Base-by-base conservation (phyloP, 2,113 vertebrate species). In the Cheilinus undulatus region DNA sequence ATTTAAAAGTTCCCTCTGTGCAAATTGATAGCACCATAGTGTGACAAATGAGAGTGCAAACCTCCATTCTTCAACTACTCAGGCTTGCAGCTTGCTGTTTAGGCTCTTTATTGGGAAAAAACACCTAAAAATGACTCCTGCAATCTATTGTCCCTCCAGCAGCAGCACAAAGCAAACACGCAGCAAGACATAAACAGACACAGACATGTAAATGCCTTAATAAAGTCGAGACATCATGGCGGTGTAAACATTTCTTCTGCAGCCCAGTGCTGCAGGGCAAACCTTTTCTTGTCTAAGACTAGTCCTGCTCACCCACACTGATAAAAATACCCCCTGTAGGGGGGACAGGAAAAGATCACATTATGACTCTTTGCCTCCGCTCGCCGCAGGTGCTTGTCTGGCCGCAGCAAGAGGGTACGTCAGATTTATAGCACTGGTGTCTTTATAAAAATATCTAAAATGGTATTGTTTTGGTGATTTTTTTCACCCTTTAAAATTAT, bases 251-350 rank as follows among this genome's bases (percentile, higher is more conserved):
- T 69, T 62, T 75, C 51, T 54, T 75, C 50, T 68, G 61, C 40
- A 81, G 69, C 69, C 50, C 1, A 52, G 34, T 17, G 79, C 88
- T 80, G 36, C 30, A 64, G 78, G 83, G 83, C 75, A 66, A 61
- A 68, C 52, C 68, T 73, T 74, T 50, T 42, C 59, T 19, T 11
- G 30, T 74, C 70, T 56, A 7, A 80, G 58, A 82, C 77, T 27
- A 57, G 76, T 62, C 68, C 76, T 65, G 57, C 80, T 85, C 65
- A 75, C 67, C 83, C 66, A 14, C 69, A 61, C 74, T 66, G 78
- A 86, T 88, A 86, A 87, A 88, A 90, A 90, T 92, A 88, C 74
- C 66, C 75, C 77, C 24, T n/a, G 19, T 59, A 72, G 79, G 77
- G 69, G 84, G 65, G 86, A 85, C 84, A 80, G 58, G 65, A 80